Conservation (phyloP, 2,113 vertebrate species). For the Geococcyx californianus region DNA sequence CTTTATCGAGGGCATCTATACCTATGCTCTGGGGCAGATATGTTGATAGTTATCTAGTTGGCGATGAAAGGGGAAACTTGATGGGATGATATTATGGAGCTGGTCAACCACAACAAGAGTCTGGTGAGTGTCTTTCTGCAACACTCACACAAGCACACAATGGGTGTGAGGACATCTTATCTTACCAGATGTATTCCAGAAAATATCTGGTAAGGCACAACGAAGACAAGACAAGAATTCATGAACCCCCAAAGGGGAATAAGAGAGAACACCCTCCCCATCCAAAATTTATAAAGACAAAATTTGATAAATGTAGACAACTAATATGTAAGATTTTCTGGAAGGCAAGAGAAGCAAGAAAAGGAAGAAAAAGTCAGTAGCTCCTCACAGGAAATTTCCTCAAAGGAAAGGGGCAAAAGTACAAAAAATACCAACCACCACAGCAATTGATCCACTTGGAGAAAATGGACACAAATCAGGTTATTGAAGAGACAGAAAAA, state of each 20-base stretch:
- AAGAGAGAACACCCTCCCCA: not conserved
- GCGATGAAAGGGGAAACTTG: not conserved
- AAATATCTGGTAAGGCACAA: not conserved
- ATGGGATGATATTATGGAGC: not conserved
- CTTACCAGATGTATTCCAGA: not conserved
- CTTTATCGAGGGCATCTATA: not conserved
- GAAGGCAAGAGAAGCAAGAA: not conserved
- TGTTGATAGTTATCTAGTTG: not conserved
- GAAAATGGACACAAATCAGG: not conserved
- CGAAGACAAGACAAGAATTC: not conserved
- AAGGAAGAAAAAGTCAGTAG: not conserved
- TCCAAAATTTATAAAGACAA: not conserved
- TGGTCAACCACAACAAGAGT: not conserved
- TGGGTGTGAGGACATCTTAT: accelerated
- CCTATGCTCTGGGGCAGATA: accelerated
- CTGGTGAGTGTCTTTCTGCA: not conserved
- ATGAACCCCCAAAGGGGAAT: not conserved
- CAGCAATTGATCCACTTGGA: not conserved
- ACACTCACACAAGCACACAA: not conserved
- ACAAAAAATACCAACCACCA: not conserved
- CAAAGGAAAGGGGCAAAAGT: not conserved
- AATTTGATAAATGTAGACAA: not conserved
- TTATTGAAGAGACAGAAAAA: not conserved
- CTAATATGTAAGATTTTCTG: not conserved
- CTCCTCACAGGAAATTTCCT: not conserved